phyloP scores from a whole-genome alignment of 2,113 vertebrate genomes.

The Anseranas semipalmata region DNA sequence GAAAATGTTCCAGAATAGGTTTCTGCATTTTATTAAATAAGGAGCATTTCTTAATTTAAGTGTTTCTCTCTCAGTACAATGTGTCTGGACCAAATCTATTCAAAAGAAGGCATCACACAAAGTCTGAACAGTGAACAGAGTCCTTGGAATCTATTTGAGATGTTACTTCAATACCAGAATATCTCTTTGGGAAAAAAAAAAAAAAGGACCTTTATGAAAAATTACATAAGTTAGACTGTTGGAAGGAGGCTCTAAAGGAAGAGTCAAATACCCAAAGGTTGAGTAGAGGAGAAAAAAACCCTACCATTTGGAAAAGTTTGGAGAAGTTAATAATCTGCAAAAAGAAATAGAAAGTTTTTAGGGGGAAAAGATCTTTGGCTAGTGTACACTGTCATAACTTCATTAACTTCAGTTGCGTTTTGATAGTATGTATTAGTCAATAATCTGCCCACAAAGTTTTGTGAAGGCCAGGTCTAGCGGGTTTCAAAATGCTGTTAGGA shows the following conservation, averaged over 20 bases:
- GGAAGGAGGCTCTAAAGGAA: neutral
- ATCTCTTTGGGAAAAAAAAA: neutral
- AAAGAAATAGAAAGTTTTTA: neutral
- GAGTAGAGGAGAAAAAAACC: neutral
- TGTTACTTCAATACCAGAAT: neutral
- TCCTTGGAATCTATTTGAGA: neutral
- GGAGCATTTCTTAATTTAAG: neutral
- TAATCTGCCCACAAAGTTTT: neutral
- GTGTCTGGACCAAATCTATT: neutral
- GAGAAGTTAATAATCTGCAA: neutral
- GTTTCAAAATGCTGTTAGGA: neutral
- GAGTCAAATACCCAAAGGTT: neutral
- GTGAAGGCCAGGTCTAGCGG: neutral
- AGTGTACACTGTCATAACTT: neutral
- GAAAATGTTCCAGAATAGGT: neutral
- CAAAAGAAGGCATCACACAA: neutral
- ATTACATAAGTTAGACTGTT: neutral
- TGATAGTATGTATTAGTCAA: neutral
- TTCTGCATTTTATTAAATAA: neutral
- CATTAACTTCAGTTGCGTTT: neutral
- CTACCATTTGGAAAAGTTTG: neutral
- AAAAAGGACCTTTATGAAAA: neutral
- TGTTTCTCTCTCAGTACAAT: neutral
- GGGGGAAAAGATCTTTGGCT: neutral
- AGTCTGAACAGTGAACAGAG: neutral